Base-by-base conservation (phyloP, 2,888 invertebrate species). In the Caenorhabditis japonica region DNA sequence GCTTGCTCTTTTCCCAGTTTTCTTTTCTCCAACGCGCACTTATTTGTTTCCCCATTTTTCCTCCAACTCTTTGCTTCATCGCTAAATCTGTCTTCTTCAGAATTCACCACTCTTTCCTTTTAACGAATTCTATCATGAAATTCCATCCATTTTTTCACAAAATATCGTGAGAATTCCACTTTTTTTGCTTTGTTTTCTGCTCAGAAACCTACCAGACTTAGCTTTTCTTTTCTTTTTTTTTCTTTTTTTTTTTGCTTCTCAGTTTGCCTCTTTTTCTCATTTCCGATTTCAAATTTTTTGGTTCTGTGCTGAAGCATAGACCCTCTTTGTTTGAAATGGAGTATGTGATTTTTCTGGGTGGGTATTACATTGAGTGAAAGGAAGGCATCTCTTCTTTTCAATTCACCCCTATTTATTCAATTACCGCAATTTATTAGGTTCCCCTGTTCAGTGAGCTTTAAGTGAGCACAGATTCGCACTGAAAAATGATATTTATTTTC, bases 401-500 rank as follows among this genome's bases (percentile, higher is more conserved):
- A n/a, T n/a, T 44, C 15, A 34, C 38, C 36, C 44, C 27, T 38
- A 44, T 62, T 52, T 30, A 64, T 64, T 64, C 34, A 55, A 56
- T 56, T 47, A n/a, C n/a, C n/a, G n/a, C n/a, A n/a, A n/a, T n/a
- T n/a, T n/a, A n/a, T n/a, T n/a, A n/a, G n/a, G n/a, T n/a, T n/a
- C n/a, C n/a, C n/a, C n/a, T n/a, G n/a, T n/a, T n/a, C n/a, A n/a
- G n/a, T n/a, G n/a, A n/a, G n/a, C n/a, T 66, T 39, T 64, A 30
- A 15, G 12, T 10, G 44, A 15, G 39, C 64, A 64, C 55, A 56
- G 64, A 64, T 64, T 56, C 64, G 27, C 41, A 33, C 64, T 43
- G 47, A 68, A 59, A 58, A 59, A 46, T 59, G 59, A 68, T 59
- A 68, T 59, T n/a, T n/a, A n/a, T n/a, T 52, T 59, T 58, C 47